Conservation (phyloP, 2,113 vertebrate genomes). For the Onychostoma macrolepis region DNA sequence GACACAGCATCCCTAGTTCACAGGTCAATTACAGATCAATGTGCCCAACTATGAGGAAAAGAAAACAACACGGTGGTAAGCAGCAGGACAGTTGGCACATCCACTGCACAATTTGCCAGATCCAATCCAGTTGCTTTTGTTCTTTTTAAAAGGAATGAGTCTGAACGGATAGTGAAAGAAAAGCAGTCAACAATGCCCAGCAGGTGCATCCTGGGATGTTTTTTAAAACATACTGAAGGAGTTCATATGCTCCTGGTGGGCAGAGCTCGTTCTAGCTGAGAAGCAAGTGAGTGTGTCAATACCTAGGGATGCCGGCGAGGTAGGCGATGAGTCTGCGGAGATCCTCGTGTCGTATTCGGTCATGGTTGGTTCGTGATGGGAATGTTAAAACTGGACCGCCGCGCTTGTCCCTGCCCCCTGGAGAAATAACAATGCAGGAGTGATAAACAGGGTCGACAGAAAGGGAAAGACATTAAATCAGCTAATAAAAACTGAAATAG, state of each 20-base stretch:
- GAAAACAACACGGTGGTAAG: neutral
- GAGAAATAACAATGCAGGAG: conserved; percentile 16
- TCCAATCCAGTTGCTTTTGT: conserved; percentile 7
- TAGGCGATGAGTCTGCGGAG: conserved; percentile 95
- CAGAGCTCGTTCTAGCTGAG: neutral
- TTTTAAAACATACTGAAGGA: neutral
- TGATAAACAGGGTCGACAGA: neutral
- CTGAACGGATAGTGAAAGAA: neutral
- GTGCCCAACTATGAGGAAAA: neutral
- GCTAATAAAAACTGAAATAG: neutral
- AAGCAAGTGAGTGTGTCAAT: neutral
- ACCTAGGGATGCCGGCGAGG: conserved; percentile 96
- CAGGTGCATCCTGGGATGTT: neutral
- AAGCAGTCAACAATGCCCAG: neutral
- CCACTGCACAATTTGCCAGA: neutral
- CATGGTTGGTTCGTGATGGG: conserved; percentile 97
- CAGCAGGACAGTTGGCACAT: neutral
- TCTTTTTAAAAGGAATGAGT: neutral
- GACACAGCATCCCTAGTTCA: neutral
- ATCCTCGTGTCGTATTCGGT: conserved; percentile 98
- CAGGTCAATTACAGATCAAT: conserved; percentile 20
- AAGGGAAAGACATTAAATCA: neutral
- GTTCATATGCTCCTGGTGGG: neutral
- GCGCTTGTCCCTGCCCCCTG: conserved; percentile 96
- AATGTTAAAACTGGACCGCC: conserved; percentile 97